Percentiles rank a stretch among this genome's conserved stretches.
These are phyloP conservation scores for Ctenicera cuprea DNA, from an alignment of 2,888 invertebrate species.

Conservation along the genomic window DNA sequence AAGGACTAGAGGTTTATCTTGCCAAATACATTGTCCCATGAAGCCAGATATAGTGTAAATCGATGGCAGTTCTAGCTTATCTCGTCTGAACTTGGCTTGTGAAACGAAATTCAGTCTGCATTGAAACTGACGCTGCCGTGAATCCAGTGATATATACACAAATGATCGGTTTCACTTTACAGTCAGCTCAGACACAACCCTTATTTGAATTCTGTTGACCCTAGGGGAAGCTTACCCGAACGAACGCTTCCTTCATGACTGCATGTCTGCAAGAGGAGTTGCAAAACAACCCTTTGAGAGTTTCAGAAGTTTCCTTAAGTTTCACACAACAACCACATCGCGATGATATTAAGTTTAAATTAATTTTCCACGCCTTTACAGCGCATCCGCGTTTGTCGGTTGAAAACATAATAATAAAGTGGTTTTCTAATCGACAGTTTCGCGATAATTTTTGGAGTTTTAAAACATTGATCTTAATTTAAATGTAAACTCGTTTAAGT, in stretches of 20 bases:
- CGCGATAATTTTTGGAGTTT: too few relatives aligned
- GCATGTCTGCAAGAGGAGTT: background rate
- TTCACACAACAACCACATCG: too few relatives aligned
- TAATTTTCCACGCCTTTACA: too few relatives aligned
- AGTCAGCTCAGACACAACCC: conserved; percentile 19
- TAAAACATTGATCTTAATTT: too few relatives aligned
- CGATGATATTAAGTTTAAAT: too few relatives aligned
- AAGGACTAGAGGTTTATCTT: too few relatives aligned
- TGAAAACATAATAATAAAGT: too few relatives aligned
- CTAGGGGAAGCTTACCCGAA: conserved; percentile 9
- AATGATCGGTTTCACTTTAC: conserved; percentile 21
- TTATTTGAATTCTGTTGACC: conserved; percentile 27
- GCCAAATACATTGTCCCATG: too few relatives aligned
- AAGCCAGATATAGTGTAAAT: background rate
- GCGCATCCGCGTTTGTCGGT: too few relatives aligned
- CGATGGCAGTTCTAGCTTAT: conserved; percentile 1
- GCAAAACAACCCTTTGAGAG: conserved; percentile 10
- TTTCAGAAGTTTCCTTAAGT: background rate
- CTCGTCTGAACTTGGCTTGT: background rate
- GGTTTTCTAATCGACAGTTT: too few relatives aligned
- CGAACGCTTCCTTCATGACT: conserved; percentile 8
- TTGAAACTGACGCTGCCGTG: background rate
- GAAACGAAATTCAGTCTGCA: background rate
- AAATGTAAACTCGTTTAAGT: too few relatives aligned
- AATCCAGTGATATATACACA: background rate